phyloP scores from a whole-genome alignment of 2,113 vertebrate genomes.

The Nerophis lumbriciformis region DNA sequence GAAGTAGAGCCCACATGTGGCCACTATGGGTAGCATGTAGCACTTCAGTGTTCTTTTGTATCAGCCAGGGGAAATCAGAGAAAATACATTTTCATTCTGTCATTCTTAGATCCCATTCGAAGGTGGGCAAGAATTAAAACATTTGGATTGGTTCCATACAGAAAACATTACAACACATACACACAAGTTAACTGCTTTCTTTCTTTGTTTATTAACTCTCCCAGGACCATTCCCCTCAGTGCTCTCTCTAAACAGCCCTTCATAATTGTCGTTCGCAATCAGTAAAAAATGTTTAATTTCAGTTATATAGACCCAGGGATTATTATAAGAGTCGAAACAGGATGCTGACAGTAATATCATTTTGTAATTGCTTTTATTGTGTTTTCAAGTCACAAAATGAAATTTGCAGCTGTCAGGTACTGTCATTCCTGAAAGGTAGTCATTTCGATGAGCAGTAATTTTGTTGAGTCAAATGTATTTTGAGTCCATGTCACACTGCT shows the following conservation, averaged over 20 bases:
- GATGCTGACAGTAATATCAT: slow-evolving; percentile 21
- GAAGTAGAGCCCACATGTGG: slow-evolving; percentile 15
- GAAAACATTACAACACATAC: slow-evolving; percentile 25
- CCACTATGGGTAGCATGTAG: slow-evolving; percentile 5
- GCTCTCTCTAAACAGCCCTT: slow-evolving; percentile 28
- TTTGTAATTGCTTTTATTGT: slow-evolving; percentile 24
- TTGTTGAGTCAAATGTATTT: slow-evolving; percentile 29
- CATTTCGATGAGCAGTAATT: slow-evolving; percentile 9
- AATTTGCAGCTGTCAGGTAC: slow-evolving; percentile 17
- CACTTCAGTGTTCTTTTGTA: slow-evolving; percentile 22
- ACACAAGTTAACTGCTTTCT: slow-evolving; percentile 32
- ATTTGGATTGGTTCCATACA: slow-evolving; percentile 16
- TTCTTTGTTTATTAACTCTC: slow-evolving; percentile 35
- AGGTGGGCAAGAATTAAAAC: slow-evolving; percentile 14
- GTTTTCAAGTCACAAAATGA: slow-evolving; percentile 30
- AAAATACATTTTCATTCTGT: slow-evolving; percentile 22
- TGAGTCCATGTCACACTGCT: slow-evolving; percentile 38
- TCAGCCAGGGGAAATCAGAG: slow-evolving; percentile 39
- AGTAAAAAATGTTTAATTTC: slow-evolving; percentile 37
- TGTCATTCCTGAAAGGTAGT: slow-evolving; percentile 20
- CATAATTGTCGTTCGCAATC: slow-evolving; percentile 33
- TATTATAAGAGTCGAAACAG: slow-evolving; percentile 28
- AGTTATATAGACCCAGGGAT: slow-evolving; percentile 26
- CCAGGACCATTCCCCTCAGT: slow-evolving; percentile 18
- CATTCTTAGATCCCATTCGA: slow-evolving; percentile 16